phyloP scores from a whole-genome alignment of 1,140 invertebrate genomes.

The Heterodera carotae region DNA sequence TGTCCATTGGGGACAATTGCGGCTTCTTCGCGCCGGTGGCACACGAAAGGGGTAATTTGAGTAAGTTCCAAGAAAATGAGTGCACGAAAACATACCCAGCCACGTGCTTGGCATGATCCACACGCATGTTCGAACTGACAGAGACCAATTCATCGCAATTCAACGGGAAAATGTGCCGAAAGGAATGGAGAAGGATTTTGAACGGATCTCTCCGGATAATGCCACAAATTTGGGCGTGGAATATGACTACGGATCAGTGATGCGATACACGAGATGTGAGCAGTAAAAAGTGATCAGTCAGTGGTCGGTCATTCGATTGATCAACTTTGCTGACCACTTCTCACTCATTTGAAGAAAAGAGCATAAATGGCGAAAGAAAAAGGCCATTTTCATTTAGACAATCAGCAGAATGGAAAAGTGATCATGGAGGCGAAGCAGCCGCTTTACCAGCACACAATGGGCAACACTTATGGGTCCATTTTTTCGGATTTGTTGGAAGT shows the following conservation, averaged over 20 bases:
- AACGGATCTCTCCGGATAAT: conserved; percentile 28
- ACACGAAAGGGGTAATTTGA: conserved; percentile 45
- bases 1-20: conserved; percentile 24
- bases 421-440: conserved; percentile 37
- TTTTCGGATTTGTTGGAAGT: conserved; percentile 33
- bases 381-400: conserved; percentile 25
- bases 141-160: conserved; percentile 37
- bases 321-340: no score
- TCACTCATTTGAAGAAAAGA: no score
- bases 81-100: conserved; percentile 5
- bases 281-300: neutral
- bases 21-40: conserved; percentile 51
- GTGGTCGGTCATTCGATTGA: neutral
- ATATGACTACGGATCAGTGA: conserved; percentile 49
- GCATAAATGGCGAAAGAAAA: no score
- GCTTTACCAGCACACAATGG: conserved; percentile 33
- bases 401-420: conserved; percentile 29
- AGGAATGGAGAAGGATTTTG: conserved; percentile 33
- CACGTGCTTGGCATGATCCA: conserved; percentile 43
- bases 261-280: conserved; percentile 46
- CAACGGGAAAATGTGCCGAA: conserved; percentile 40
- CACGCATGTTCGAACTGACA: conserved; percentile 37
- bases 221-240: conserved; percentile 37
- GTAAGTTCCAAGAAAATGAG: neutral
- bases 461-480: conserved; percentile 31